Evolutionary conservation across 2,888 invertebrate genomes (phyloP).

Genomic region (Synergus itoensis): DNA sequence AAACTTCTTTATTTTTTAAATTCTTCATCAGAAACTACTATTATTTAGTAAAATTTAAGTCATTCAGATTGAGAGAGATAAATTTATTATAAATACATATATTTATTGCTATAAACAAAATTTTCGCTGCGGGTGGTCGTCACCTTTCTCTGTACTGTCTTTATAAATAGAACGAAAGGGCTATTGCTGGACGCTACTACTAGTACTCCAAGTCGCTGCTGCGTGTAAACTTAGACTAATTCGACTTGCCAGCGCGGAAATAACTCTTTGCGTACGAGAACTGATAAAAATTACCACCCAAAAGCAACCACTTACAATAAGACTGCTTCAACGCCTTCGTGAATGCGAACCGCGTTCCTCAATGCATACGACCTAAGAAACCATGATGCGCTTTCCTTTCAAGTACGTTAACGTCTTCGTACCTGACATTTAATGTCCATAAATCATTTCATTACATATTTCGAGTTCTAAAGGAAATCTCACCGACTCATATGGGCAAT

Average conservation of each 20-base stretch:
- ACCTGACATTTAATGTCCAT: no score
- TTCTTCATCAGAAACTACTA: no score
- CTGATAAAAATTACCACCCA: conserved; percentile 42
- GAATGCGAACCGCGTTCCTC: conserved; percentile 38
- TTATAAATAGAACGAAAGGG: conserved; percentile 57
- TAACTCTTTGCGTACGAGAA: conserved; percentile 50
- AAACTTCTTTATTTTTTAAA: no score
- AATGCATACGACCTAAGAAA: background rate
- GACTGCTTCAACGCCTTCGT: background rate
- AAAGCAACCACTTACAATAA: conserved; percentile 20
- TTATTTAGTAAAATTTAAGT: no score
- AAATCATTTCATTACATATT: no score
- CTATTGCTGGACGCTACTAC: conserved; percentile 61
- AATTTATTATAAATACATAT: no score
- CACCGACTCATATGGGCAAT: no score
- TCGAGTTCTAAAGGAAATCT: no score
- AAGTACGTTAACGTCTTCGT: no score
- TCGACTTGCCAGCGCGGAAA: conserved; percentile 61
- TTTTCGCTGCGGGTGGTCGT: conserved; percentile 8
- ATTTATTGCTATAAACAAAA: no score
- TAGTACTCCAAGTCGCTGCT: conserved; percentile 51
- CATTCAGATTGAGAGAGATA: no score
- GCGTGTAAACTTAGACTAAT: conserved; percentile 58
- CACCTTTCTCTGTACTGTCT: conserved; percentile 19
- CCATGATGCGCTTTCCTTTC: background rate